Conservation (phyloP, 2,888 invertebrate species). For the Monochamus alternatus region DNA sequence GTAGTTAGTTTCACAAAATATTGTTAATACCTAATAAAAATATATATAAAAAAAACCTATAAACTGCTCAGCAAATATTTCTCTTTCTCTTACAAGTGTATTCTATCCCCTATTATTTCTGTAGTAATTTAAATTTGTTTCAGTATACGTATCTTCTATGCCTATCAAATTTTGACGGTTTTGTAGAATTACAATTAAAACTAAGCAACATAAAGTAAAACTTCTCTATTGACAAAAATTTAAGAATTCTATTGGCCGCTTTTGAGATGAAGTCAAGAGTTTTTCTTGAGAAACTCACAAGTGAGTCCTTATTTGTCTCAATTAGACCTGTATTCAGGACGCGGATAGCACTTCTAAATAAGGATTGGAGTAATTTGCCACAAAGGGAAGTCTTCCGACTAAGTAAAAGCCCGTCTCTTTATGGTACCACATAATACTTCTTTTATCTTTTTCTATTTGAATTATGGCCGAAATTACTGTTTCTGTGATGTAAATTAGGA, state of each 20-base stretch:
- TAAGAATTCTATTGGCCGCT: not conserved
- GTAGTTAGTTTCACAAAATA: too few species aligned
- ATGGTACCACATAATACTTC: slow-evolving; percentile 3
- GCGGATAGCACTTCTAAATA: slow-evolving; percentile 36
- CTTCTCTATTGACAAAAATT: not conserved
- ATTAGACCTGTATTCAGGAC: slow-evolving; percentile 36
- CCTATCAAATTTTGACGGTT: too few species aligned
- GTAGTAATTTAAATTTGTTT: too few species aligned
- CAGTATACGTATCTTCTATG: too few species aligned
- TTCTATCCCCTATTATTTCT: too few species aligned
- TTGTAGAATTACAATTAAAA: too few species aligned
- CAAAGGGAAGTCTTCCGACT: slow-evolving; percentile 31
- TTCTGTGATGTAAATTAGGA: slow-evolving; percentile 11
- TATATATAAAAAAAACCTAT: too few species aligned
- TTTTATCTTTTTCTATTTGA: slow-evolving; percentile 20
- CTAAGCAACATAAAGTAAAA: too few species aligned
- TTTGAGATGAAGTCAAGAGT: slow-evolving; percentile 8
- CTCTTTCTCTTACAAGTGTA: too few species aligned
- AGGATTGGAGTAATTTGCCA: slow-evolving; percentile 33
- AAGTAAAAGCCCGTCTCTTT: slow-evolving; percentile 26
- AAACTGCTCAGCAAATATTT: too few species aligned
- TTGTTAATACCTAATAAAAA: too few species aligned
- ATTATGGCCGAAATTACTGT: slow-evolving; percentile 8
- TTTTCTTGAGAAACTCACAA: slow-evolving; percentile 16
- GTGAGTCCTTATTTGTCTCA: slow-evolving; percentile 36